Evolutionary conservation across 1,140 invertebrate genomes (phyloP).

Genomic region (Bombyx mandarina): DNA sequence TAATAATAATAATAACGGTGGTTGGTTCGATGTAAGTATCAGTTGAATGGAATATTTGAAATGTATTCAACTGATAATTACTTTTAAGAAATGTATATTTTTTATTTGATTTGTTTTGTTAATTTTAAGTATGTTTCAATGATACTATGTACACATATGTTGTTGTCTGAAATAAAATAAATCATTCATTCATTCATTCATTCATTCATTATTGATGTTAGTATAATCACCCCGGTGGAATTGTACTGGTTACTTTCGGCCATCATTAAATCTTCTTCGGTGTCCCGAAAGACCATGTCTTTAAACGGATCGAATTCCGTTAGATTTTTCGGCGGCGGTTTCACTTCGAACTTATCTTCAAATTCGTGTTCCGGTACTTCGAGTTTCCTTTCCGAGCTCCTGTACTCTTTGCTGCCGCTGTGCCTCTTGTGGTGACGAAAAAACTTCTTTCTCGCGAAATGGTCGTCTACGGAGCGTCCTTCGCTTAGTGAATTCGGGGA

Average conservation of each 20-base stretch:
- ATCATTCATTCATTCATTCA: neutral
- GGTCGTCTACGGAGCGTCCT: constrained; percentile 18
- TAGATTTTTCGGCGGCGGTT: constrained; percentile 37
- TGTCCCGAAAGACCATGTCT: constrained; percentile 54
- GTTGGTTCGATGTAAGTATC: too few relatives aligned
- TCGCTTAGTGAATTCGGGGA: constrained; percentile 27
- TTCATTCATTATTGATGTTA: neutral
- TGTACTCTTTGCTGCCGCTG: constrained; percentile 25
- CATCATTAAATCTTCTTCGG: constrained; percentile 45
- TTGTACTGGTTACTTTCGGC: constrained; percentile 42
- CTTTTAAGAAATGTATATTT: too few relatives aligned
- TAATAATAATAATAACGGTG: too few relatives aligned
- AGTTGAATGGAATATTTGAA: too few relatives aligned
- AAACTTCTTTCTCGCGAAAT: constrained; percentile 40
- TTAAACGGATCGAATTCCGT: constrained; percentile 33
- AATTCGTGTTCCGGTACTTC: constrained; percentile 72
- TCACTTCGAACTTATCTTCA: constrained; percentile 70
- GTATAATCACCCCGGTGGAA: constrained; percentile 32
- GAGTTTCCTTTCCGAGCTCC: constrained; percentile 31
- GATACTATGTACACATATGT: too few relatives aligned
- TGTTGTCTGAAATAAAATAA: too few relatives aligned
- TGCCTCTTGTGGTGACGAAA: constrained; percentile 56
- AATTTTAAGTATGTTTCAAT: neutral
- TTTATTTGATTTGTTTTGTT: too few relatives aligned
- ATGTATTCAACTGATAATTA: too few relatives aligned